Conservation (phyloP, 2,797 vertebrate genomes). For the Tarsius wallacei region DNA sequence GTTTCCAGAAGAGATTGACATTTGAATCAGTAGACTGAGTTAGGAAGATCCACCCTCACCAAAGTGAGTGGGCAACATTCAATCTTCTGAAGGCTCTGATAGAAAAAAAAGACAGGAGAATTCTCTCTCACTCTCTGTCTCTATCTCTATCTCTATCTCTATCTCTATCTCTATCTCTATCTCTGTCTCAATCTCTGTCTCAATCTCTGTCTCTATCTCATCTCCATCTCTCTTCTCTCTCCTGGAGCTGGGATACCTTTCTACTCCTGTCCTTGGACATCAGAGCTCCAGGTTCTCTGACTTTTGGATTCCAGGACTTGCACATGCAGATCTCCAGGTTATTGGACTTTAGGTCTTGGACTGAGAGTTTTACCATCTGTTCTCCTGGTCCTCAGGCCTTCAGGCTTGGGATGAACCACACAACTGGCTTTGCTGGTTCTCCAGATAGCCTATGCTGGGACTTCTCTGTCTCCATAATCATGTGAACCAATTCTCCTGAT, state of each 20-base stretch:
- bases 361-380: not conserved
- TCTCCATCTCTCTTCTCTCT: not conserved
- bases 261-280: not conserved
- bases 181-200: too few species aligned
- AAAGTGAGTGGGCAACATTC: not conserved
- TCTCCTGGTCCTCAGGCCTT: not conserved
- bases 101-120: not conserved
- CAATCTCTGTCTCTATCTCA: too few species aligned
- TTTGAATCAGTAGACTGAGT: not conserved
- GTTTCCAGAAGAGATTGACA: not conserved
- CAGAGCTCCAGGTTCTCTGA: not conserved
- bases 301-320: not conserved
- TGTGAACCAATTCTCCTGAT: not conserved
- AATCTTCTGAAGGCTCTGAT: too few species aligned
- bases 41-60: not conserved
- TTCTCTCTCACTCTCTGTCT: not conserved
- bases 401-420: too few species aligned
- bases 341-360: not conserved
- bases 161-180: too few species aligned
- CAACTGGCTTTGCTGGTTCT: not conserved
- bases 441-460: not conserved
- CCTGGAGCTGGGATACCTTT: not conserved
- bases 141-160: too few species aligned
- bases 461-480: not conserved
- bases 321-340: not conserved